These are phyloP conservation scores for Oligia latruncula DNA, from an alignment of 2,888 invertebrate genomes.

Conservation along the genomic window DNA sequence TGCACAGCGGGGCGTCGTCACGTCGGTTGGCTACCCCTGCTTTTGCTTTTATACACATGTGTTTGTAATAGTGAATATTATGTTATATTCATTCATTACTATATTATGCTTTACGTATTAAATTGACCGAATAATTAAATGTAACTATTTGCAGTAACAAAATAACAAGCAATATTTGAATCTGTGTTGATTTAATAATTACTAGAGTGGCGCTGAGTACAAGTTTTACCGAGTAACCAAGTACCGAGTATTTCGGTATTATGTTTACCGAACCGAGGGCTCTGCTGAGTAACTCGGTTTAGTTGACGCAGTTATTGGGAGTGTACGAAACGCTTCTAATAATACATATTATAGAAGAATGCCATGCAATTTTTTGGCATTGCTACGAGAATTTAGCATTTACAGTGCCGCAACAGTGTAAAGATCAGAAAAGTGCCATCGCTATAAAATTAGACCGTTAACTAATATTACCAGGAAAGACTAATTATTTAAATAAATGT, in stretches of 20 bases:
- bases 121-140: background rate
- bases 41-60: too few species aligned
- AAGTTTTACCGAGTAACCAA: too few species aligned
- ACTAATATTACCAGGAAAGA: too few species aligned
- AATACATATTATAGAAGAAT: too few species aligned
- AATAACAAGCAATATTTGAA: conserved; percentile 1
- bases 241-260: too few species aligned
- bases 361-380: too few species aligned
- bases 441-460: background rate
- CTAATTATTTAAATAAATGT: background rate
- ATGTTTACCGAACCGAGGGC: too few species aligned
- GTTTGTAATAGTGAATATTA: background rate
- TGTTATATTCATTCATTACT: background rate
- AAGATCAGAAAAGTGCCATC: background rate
- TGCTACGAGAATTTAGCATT: too few species aligned
- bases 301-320: too few species aligned
- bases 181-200: conserved; percentile 12
- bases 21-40: background rate
- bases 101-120: background rate
- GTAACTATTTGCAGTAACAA: background rate
- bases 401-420: background rate
- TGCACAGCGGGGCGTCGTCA: conserved; percentile 7
- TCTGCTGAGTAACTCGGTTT: too few species aligned
- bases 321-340: too few species aligned
- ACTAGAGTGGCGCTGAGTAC: background rate